A percentile compares a stretch with the other conserved stretches of the same genome.
Conservation (phyloP, 2,797 vertebrate species). For the Neoniphon sammara region DNA sequence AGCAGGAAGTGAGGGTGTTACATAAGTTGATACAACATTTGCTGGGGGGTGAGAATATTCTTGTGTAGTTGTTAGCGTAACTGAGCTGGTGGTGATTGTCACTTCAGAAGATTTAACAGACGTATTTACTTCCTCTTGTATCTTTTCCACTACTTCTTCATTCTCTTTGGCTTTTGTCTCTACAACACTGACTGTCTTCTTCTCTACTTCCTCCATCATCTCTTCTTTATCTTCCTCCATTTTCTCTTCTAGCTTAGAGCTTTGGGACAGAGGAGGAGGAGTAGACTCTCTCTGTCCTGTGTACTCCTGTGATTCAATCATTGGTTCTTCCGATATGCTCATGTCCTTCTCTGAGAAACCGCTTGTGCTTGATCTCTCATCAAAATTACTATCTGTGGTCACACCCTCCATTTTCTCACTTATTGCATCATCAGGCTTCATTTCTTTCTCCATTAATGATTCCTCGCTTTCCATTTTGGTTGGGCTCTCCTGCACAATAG, state of each 20-base stretch:
- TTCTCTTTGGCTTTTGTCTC: constrained; percentile 63
- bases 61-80: constrained; percentile 64
- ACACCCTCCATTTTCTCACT: constrained; percentile 72
- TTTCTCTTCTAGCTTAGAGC: constrained; percentile 67
- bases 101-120: constrained; percentile 71
- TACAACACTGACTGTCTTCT: constrained; percentile 45
- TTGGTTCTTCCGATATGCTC: constrained; percentile 80
- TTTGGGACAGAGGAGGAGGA: constrained; percentile 63
- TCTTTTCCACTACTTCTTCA: constrained; percentile 40
- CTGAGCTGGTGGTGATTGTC: constrained; percentile 72
- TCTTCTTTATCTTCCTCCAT: constrained; percentile 74
- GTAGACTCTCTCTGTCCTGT: constrained; percentile 66
- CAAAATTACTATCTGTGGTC: constrained; percentile 76
- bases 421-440: constrained; percentile 67
- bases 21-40: constrained; percentile 63
- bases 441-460: constrained; percentile 73
- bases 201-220: constrained; percentile 63
- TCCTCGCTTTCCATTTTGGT: constrained; percentile 73
- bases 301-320: constrained; percentile 75
- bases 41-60: constrained; percentile 54
- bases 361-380: constrained; percentile 76
- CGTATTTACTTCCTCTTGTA: constrained; percentile 53
- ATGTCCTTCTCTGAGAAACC: constrained; percentile 81
- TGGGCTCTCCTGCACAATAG: constrained; percentile 68
- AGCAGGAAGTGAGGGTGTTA: constrained; percentile 68